These are phyloP conservation scores for Galeruca laticollis DNA, from an alignment of 2,888 invertebrate species.

Conservation along the genomic window DNA sequence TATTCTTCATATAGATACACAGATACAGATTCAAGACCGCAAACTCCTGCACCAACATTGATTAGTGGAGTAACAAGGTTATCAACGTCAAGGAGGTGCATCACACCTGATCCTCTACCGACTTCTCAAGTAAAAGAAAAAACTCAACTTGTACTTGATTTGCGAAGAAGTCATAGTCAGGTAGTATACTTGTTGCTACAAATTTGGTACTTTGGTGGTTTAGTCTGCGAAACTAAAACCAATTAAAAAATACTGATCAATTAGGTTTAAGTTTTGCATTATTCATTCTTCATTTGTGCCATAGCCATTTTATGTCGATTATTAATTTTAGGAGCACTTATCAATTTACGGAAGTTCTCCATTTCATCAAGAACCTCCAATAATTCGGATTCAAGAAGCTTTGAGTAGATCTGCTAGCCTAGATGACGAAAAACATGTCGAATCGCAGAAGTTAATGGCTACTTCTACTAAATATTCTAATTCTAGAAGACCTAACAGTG, in stretches of 20 bases:
- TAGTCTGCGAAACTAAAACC: too few species aligned
- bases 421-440: constrained; percentile 47
- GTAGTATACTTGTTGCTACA: constrained; percentile 58
- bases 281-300: too few species aligned
- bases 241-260: too few species aligned
- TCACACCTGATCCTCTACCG: constrained; percentile 78
- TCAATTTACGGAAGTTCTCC: constrained; percentile 68
- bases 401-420: constrained; percentile 55
- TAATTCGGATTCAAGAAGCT: constrained; percentile 60
- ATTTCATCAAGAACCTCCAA: constrained; percentile 64
- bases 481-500: constrained; percentile 41
- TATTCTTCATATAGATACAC: constrained; percentile 73
- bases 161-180: constrained; percentile 77
- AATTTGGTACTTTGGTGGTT: neutral
- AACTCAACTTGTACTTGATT: constrained; percentile 79
- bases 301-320: neutral
- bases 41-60: constrained; percentile 83
- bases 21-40: constrained; percentile 85
- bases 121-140: constrained; percentile 68
- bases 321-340: constrained; percentile 65
- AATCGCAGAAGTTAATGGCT: constrained; percentile 22
- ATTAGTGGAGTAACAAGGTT: constrained; percentile 80
- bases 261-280: too few species aligned
- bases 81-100: constrained; percentile 75
- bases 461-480: constrained; percentile 33